These are phyloP conservation scores for Prosopocoilus inquinatus DNA, from an alignment of 2,888 invertebrate species.

Conservation along the genomic window DNA sequence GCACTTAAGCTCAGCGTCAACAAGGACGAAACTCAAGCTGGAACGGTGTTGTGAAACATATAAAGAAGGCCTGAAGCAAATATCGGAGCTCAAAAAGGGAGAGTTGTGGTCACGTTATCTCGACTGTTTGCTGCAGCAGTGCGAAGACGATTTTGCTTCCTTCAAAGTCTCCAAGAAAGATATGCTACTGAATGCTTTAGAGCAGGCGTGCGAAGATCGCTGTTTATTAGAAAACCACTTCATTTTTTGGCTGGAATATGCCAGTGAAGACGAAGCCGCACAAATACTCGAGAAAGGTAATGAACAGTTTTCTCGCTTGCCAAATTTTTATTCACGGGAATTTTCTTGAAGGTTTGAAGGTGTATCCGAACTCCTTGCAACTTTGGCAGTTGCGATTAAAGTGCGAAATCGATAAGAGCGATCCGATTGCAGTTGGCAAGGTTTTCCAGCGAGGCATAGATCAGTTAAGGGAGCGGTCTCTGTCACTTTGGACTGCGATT, in stretches of 20 bases:
- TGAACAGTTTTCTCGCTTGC: neutral
- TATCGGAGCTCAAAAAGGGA: constrained; percentile 24
- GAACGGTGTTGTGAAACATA: constrained; percentile 35
- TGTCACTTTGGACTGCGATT: constrained; percentile 52
- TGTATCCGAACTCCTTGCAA: constrained; percentile 49
- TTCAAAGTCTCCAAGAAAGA: constrained; percentile 53
- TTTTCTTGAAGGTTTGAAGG: constrained; percentile 46
- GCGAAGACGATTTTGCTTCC: constrained; percentile 50
- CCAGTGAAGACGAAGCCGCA: constrained; percentile 30
- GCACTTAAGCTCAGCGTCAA: neutral
- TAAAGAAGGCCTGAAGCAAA: constrained; percentile 34
- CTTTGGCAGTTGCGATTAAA: constrained; percentile 56
- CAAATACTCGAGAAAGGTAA: constrained; percentile 31
- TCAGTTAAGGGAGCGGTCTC: constrained; percentile 45
- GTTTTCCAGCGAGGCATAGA: constrained; percentile 42
- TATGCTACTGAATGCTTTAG: constrained; percentile 52
- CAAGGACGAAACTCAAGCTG: constrained; percentile 5
- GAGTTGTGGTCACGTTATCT: constrained; percentile 49
- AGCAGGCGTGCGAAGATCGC: constrained; percentile 33
- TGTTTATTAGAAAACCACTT: constrained; percentile 39
- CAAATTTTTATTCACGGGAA: neutral
- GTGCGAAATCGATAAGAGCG: constrained; percentile 50
- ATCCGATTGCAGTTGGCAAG: constrained; percentile 42
- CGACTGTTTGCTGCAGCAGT: constrained; percentile 57
- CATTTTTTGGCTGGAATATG: constrained; percentile 39